A percentile compares a stretch with the other conserved stretches of the same genome.
Evolutionary conservation across 2,113 vertebrate genomes (phyloP).

Genomic region (Nematolebias whitei): DNA sequence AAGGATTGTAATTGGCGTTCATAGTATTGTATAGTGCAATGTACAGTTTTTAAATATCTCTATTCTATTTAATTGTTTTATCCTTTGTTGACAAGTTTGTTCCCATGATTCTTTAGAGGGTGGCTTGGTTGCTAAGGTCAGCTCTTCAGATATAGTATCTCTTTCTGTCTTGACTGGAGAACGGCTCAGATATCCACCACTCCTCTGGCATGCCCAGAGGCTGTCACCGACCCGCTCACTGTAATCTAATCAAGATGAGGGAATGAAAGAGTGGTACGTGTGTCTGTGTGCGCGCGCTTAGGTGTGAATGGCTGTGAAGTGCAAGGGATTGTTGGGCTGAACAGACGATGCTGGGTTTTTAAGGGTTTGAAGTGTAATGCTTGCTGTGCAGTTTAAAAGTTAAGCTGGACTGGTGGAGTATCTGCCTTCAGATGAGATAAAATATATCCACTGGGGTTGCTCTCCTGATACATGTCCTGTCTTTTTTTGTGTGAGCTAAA

Average conservation of each 20-base stretch:
- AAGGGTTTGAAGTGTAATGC: conserved; percentile 4
- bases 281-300: conserved; percentile 47
- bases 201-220: conserved; percentile 75
- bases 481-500: neutral
- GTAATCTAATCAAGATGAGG: conserved; percentile 81
- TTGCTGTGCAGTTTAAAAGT: conserved; percentile 14
- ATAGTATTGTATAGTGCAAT: neutral
- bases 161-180: conserved; percentile 53
- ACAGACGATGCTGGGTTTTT: conserved; percentile 10
- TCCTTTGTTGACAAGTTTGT: conserved; percentile 61
- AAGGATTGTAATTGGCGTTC: conserved; percentile 18
- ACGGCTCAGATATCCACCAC: conserved; percentile 77
- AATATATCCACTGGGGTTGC: neutral
- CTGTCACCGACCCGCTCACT: conserved; percentile 78
- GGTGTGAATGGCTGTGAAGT: conserved; percentile 26
- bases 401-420: conserved; percentile 2
- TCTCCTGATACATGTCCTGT: conserved; percentile 2
- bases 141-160: conserved; percentile 63
- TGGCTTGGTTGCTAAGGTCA: conserved; percentile 60
- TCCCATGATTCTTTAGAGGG: conserved; percentile 58
- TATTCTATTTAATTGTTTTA: conserved; percentile 21
- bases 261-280: conserved; percentile 52
- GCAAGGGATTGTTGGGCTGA: neutral
- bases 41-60: conserved; percentile 14
- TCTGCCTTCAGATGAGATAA: conserved; percentile 9